Conservation (phyloP, 2,797 vertebrate species). For the Onychomys torridus region DNA sequence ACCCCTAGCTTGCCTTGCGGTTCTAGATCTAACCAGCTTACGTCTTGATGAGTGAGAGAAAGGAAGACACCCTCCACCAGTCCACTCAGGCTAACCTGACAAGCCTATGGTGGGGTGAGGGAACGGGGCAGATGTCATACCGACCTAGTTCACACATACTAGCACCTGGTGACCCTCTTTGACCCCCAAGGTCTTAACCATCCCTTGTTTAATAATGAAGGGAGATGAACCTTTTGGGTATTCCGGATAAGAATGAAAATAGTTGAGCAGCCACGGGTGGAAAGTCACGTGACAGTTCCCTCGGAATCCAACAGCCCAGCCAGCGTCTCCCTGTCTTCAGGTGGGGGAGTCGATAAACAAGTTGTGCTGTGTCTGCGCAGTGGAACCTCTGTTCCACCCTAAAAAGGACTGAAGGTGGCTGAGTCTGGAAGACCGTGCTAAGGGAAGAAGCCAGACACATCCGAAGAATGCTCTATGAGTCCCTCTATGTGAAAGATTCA, state of each 20-base stretch:
- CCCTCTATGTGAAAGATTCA: background rate
- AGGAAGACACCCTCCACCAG: background rate
- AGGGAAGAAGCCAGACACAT: background rate
- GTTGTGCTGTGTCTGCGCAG: too few relatives aligned
- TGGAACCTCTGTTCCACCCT: background rate
- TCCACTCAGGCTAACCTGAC: background rate
- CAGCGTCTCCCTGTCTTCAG: background rate
- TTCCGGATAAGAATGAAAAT: background rate
- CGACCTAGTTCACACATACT: background rate
- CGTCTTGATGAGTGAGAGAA: background rate
- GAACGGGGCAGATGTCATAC: too few relatives aligned
- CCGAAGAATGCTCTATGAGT: background rate
- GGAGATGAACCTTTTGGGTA: background rate
- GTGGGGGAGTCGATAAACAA: background rate
- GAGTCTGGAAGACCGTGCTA: background rate
- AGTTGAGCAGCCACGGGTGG: background rate
- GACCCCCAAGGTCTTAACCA: background rate
- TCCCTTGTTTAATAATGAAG: slow-evolving; percentile 9
- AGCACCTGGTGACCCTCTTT: background rate
- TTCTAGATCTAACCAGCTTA: background rate
- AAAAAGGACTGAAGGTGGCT: background rate
- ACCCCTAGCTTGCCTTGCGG: background rate
- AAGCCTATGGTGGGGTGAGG: background rate
- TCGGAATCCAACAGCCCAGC: background rate
- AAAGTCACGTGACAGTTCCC: background rate